Evolutionary conservation across 2,888 invertebrate species (phyloP).

Genomic region (Lithophane leautieri): DNA sequence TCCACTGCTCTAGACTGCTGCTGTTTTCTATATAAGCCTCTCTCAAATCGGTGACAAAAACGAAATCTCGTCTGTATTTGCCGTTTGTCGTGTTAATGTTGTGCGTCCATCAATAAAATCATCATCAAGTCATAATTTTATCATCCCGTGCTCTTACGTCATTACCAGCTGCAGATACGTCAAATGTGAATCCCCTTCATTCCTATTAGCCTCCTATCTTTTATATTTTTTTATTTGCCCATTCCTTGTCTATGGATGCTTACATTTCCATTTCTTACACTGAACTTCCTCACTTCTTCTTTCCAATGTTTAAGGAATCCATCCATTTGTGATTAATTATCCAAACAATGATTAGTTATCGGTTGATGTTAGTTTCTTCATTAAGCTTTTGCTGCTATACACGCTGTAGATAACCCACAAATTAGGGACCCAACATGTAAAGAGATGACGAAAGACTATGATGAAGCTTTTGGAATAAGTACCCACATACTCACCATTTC

Average conservation of each 20-base stretch:
- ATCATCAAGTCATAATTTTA: conserved; percentile 36
- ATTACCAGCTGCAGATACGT: conserved; percentile 46
- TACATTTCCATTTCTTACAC: background rate
- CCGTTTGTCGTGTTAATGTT: no score
- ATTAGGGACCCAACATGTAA: background rate
- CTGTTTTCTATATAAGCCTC: no score
- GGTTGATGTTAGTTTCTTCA: background rate
- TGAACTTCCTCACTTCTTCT: background rate
- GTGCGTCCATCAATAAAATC: conserved; percentile 14
- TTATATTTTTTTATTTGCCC: background rate
- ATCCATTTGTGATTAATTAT: background rate
- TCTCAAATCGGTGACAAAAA: no score
- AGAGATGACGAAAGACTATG: background rate
- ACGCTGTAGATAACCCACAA: background rate
- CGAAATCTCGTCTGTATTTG: no score
- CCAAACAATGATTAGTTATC: conserved; percentile 1
- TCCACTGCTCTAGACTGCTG: no score
- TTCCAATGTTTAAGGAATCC: no score
- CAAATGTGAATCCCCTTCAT: conserved; percentile 48
- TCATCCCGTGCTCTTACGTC: conserved; percentile 32
- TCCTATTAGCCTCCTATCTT: conserved; percentile 17
- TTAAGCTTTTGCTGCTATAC: background rate
- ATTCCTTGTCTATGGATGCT: background rate
- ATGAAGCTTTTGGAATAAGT: background rate
- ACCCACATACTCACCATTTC: background rate